Conservation (phyloP, 2,113 vertebrate genomes). For the Centropus bengalensis region DNA sequence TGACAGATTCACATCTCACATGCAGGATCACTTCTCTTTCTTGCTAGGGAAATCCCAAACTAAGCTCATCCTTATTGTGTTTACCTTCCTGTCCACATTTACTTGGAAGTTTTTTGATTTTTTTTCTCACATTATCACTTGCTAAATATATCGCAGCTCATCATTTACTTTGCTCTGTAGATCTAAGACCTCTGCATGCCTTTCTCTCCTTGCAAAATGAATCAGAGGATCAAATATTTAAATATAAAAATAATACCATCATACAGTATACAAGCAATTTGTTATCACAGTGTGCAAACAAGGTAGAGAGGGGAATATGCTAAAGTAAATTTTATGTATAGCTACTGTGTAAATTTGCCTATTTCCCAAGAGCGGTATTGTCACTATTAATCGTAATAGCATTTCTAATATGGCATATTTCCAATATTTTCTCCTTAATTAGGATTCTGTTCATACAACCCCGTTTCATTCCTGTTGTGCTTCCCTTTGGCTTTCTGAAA, state of each 20-base stretch:
- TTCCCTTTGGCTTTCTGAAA: slow-evolving; percentile 28
- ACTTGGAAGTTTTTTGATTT: neutral
- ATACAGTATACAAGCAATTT: slow-evolving; percentile 59
- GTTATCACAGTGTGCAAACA: slow-evolving; percentile 60
- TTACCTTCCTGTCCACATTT: neutral
- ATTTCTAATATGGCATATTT: slow-evolving; percentile 72
- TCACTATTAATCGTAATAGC: slow-evolving; percentile 71
- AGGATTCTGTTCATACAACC: slow-evolving; percentile 57
- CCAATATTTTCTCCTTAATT: slow-evolving; percentile 72
- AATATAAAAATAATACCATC: neutral
- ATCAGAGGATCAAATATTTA: slow-evolving; percentile 45
- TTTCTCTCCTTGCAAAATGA: slow-evolving; percentile 23
- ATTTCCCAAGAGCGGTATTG: slow-evolving; percentile 67
- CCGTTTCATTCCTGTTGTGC: neutral
- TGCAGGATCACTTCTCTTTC: neutral
- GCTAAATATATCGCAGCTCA: slow-evolving; percentile 40
- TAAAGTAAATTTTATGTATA: slow-evolving; percentile 72
- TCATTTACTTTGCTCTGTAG: slow-evolving; percentile 18
- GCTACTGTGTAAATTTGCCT: slow-evolving; percentile 73
- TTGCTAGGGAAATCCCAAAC: slow-evolving; percentile 12
- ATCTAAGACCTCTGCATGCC: slow-evolving; percentile 14
- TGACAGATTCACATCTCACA: neutral
- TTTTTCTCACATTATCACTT: neutral
- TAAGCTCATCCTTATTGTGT: neutral
- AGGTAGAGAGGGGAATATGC: slow-evolving; percentile 59